Percentiles rank a stretch among this genome's conserved stretches.
Evolutionary conservation across 2,113 vertebrate genomes (phyloP).

Genomic region (Prionailurus viverrinus): DNA sequence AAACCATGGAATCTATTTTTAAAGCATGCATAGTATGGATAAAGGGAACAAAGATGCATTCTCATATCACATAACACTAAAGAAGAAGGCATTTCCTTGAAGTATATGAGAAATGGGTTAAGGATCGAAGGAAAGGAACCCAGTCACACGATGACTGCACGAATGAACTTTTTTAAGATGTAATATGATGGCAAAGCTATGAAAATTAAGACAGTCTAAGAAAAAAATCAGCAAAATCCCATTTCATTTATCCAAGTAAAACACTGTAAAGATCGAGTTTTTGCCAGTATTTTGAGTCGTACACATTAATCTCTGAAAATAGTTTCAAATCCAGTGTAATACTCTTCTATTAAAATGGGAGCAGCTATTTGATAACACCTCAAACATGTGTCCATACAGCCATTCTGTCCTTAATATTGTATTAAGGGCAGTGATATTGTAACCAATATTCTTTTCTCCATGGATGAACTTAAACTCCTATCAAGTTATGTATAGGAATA

Average conservation of each 20-base stretch:
- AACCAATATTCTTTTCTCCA: constrained; percentile 27
- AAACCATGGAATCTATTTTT: neutral
- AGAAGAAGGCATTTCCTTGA: neutral
- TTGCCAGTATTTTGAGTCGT: neutral
- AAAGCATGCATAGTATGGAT: neutral
- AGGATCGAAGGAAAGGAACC: neutral
- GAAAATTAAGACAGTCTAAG: constrained; percentile 22
- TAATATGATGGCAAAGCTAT: neutral
- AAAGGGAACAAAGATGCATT: neutral
- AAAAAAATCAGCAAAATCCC: neutral
- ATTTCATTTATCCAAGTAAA: constrained; percentile 39
- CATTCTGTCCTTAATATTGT: constrained; percentile 17
- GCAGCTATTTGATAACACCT: constrained; percentile 34
- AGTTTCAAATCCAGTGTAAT: neutral
- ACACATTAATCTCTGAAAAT: constrained; percentile 44
- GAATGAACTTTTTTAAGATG: neutral
- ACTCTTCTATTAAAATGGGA: constrained; percentile 42
- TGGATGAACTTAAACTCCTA: constrained; percentile 30
- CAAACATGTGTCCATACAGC: constrained; percentile 40
- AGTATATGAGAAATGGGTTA: neutral
- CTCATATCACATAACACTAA: neutral
- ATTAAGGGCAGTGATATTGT: neutral
- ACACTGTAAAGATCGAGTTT: neutral
- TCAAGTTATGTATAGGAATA: neutral
- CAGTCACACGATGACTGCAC: neutral